Conservation (phyloP, 92 coral and sea anemone species). For the Palythoa grandiflora region DNA sequence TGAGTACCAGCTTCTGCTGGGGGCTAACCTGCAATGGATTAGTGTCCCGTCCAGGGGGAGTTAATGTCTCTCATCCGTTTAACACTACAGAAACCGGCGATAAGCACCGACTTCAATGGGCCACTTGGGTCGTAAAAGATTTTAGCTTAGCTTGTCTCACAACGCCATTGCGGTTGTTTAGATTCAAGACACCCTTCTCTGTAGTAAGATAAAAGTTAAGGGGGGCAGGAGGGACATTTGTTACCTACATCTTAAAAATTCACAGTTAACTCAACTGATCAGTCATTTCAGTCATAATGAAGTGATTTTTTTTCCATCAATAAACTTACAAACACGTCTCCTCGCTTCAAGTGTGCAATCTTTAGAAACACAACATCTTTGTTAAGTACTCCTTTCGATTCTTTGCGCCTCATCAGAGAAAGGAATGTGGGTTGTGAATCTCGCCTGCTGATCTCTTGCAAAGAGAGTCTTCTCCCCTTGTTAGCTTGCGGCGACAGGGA, state of each 20-base stretch:
- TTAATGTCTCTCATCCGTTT: too few species aligned
- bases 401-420: constrained; percentile 70
- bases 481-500: background rate
- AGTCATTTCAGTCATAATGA: background rate
- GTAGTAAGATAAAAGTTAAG: background rate
- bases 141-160: too few species aligned
- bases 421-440: constrained; percentile 62
- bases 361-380: constrained; percentile 81
- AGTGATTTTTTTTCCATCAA: background rate
- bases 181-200: too few species aligned
- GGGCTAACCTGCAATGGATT: too few species aligned
- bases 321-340: constrained; percentile 95
- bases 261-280: background rate
- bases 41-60: too few species aligned
- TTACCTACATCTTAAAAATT: background rate
- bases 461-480: constrained; percentile 28
- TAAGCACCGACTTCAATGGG: too few species aligned
- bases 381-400: constrained; percentile 75
- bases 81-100: too few species aligned
- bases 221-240: background rate
- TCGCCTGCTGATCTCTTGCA: constrained; percentile 52
- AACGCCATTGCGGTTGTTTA: too few species aligned
- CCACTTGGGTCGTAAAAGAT: too few species aligned
- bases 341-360: constrained; percentile 84
- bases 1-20: too few species aligned